phyloP scores from a whole-genome alignment of 53 echinoderm and acorn worm genomes.

The Patiria pectinifera region DNA sequence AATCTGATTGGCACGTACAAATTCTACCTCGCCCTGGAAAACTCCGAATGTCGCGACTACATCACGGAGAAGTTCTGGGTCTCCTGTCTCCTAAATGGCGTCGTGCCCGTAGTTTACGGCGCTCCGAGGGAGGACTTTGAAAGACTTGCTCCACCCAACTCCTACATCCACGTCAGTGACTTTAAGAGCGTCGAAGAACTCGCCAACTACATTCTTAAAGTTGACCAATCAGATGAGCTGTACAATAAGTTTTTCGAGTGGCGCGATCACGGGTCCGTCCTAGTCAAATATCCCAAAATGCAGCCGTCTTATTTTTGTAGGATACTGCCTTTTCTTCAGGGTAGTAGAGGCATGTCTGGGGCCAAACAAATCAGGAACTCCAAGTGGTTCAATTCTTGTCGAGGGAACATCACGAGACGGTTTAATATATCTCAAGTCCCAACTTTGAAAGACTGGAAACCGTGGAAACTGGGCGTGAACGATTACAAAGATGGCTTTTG shows the following conservation, averaged over 20 bases:
- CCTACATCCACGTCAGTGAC: conserved; percentile 85
- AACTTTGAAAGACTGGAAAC: conserved; percentile 61
- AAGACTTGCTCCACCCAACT: conserved; percentile 78
- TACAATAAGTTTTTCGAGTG: conserved; percentile 82
- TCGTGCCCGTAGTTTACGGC: conserved; percentile 88
- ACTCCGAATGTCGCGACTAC: conserved; percentile 84
- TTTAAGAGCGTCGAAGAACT: conserved; percentile 71
- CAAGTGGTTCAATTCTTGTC: conserved; percentile 74
- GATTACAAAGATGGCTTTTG: conserved; percentile 29
- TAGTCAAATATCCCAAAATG: conserved; percentile 75
- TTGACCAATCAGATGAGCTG: conserved; percentile 68
- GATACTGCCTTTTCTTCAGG: conserved; percentile 53
- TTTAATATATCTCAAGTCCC: conserved; percentile 44
- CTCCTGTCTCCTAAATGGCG: conserved; percentile 68
- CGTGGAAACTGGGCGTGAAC: conserved; percentile 53
- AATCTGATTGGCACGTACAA: conserved; percentile 75
- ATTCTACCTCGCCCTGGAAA: conserved; percentile 86
- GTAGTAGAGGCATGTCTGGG: background rate
- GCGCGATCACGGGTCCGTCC: conserved; percentile 60
- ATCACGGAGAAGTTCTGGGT: conserved; percentile 89
- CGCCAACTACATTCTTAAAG: conserved; percentile 67
- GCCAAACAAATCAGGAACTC: conserved; percentile 64
- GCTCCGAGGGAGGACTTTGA: conserved; percentile 70
- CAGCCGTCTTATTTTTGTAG: conserved; percentile 78
- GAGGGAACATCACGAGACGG: conserved; percentile 43